A percentile compares a stretch with the other conserved stretches of the same genome.
Evolutionary conservation across 1,140 invertebrate genomes (phyloP).

Genomic region (Himalopsyche phryganea): DNA sequence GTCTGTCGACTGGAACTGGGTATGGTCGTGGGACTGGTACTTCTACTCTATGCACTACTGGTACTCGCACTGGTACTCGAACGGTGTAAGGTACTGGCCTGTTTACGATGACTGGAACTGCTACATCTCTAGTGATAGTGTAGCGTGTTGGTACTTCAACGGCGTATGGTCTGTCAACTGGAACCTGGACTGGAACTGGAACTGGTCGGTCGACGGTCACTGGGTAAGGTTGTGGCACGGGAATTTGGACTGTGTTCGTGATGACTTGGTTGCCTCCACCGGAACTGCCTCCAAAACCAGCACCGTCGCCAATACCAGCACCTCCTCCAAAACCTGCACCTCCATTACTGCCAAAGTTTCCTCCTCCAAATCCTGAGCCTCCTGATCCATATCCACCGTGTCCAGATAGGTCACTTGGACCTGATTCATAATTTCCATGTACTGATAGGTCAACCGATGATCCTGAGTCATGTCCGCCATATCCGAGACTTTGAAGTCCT

Average conservation of each 20-base stretch:
- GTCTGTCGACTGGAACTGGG: slow-evolving; percentile 40
- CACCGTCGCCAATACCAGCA: slow-evolving; percentile 3
- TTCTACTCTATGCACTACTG: slow-evolving; percentile 42
- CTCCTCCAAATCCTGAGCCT: slow-evolving; percentile 1
- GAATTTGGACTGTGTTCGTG: slow-evolving; percentile 29
- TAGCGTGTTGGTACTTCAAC: slow-evolving; percentile 36
- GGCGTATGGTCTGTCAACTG: slow-evolving; percentile 29
- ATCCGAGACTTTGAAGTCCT: slow-evolving; percentile 39
- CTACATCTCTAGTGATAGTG: slow-evolving; percentile 39
- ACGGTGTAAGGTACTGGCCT: slow-evolving; percentile 37
- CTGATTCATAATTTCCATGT: no score
- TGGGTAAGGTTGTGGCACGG: slow-evolving; percentile 31
- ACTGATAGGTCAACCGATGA: slow-evolving; percentile 1
- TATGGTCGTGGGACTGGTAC: slow-evolving; percentile 40
- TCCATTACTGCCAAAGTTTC: slow-evolving; percentile 12
- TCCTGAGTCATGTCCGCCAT: slow-evolving; percentile 33
- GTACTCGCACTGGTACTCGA: slow-evolving; percentile 38
- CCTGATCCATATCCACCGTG: slow-evolving; percentile 5
- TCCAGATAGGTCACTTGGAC: no score
- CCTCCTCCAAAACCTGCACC: slow-evolving; percentile 3
- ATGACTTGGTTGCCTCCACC: slow-evolving; percentile 23
- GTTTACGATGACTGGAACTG: slow-evolving; percentile 36
- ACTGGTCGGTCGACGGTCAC: slow-evolving; percentile 27
- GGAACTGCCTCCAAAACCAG: slow-evolving; percentile 1
- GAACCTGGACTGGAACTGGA: slow-evolving; percentile 25